Base-by-base conservation (phyloP, 2,797 vertebrate genomes). In the Rhodeus uyekii region DNA sequence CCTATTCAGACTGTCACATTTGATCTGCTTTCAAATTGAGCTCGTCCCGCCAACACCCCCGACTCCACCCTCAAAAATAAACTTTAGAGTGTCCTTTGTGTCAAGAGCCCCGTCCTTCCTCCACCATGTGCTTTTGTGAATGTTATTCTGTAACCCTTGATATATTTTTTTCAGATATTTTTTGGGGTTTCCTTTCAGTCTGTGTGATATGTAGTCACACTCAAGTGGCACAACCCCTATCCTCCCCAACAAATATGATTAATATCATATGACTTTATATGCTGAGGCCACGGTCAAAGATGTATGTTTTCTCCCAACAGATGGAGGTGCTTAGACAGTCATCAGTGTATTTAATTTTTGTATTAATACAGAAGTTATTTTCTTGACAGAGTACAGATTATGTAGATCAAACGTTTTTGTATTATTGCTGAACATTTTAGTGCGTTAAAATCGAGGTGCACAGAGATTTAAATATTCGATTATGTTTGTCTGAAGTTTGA, bases 351-450 rank as follows among this genome's bases (percentile, higher is more conserved):
- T 96, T 97, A 95, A 95, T 95, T 95, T 96, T 96, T 87, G 79
- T 89, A 96, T 96, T 94, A 95, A 95, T 94, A 93, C 96, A 95
- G 95, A 96, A 96, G 95, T 97, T 97, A 94, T 97, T 97, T 98
- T 97, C 95, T 96, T 95, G 93, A 96, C 88, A 92, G 95, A 95
- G 87, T 85, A 88, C 89, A 91, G 76, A 94, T 87, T 82, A 93
- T 93, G 95, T 96, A 95, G 92, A 91, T 94, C 92, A 95, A 94
- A 97, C 96, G 95, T 95, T 90, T 96, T 98, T 97, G 96, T 98
- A 98, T 97, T 96, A 96, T 97, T 96, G 96, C 94, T 93, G 88
- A 96, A 96, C 95, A 94, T 95, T 95, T 95, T 95, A 88, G 91
- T 92, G 95, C 95, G 94, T 93, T 95, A 93, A n/a, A 92, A 93